phyloP scores from a whole-genome alignment of 64 coral and sea anemone genomes.

The Actinia tenebrosa region DNA sequence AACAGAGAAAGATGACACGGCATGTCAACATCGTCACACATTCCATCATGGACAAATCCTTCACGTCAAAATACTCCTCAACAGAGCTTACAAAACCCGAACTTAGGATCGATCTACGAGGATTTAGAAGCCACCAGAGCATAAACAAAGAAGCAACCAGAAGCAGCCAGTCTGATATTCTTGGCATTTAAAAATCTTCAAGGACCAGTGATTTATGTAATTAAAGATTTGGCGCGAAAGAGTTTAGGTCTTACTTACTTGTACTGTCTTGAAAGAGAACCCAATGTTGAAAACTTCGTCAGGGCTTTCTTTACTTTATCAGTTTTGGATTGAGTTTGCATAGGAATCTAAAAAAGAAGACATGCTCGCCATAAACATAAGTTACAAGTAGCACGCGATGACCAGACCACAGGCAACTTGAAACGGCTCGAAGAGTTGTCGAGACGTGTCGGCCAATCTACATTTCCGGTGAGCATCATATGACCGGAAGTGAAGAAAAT shows the following conservation, averaged over 20 bases:
- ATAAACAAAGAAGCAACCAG: background rate
- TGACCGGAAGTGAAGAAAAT: background rate
- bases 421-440: background rate
- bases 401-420: background rate
- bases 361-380: background rate
- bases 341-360: slow-evolving; percentile 1
- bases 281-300: slow-evolving; percentile 39
- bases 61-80: background rate
- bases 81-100: background rate
- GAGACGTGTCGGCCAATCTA: background rate
- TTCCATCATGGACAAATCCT: background rate
- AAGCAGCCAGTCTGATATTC: background rate
- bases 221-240: background rate
- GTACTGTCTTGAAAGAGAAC: slow-evolving; percentile 41
- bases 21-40: background rate
- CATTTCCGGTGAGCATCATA: background rate
- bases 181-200: background rate
- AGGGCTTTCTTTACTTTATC: slow-evolving; percentile 55
- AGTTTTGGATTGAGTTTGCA: slow-evolving; percentile 24
- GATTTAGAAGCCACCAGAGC: background rate
- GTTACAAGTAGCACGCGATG: background rate
- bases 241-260: slow-evolving; percentile 31
- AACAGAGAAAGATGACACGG: background rate
- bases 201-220: background rate
- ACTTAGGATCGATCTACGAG: background rate